A percentile compares a stretch with the other conserved stretches of the same genome.
These are phyloP conservation scores for Festucalex cinctus DNA, from an alignment of 2,113 vertebrate species.

Conservation along the genomic window DNA sequence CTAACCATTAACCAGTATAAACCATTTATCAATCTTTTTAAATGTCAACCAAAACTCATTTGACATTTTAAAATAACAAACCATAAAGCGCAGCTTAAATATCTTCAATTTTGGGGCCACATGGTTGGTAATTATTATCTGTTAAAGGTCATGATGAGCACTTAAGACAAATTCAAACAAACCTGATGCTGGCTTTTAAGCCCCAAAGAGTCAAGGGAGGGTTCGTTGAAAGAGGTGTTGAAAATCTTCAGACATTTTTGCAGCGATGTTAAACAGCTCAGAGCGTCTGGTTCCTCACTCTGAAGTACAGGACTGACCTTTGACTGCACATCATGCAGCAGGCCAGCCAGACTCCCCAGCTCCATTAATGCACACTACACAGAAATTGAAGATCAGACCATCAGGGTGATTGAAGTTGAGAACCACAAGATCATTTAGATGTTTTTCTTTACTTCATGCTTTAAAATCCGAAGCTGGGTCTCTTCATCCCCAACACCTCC, in stretches of 20 bases:
- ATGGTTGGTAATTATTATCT: not conserved
- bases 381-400: not conserved
- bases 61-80: not conserved
- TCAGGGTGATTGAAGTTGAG: not conserved
- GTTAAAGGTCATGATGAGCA: not conserved
- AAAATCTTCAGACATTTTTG: constrained; percentile 63
- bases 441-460: constrained; percentile 71
- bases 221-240: constrained; percentile 59
- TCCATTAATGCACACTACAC: constrained; percentile 52
- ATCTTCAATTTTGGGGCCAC: not conserved
- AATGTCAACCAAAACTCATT: not conserved
- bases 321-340: constrained; percentile 69
- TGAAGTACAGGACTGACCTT: constrained; percentile 45
- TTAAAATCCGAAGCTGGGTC: constrained; percentile 59
- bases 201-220: constrained; percentile 67
- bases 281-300: constrained; percentile 51
- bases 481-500: constrained; percentile 56
- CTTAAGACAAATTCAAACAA: not conserved
- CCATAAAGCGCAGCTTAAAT: no score
- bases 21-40: not conserved
- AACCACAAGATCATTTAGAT: not conserved
- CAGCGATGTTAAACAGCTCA: constrained; percentile 70
- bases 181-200: constrained; percentile 72
- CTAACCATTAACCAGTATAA: no score
- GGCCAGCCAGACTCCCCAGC: constrained; percentile 63